phyloP scores from a whole-genome alignment of 2,888 invertebrate species.

The Cylindroiulus punctatus region DNA sequence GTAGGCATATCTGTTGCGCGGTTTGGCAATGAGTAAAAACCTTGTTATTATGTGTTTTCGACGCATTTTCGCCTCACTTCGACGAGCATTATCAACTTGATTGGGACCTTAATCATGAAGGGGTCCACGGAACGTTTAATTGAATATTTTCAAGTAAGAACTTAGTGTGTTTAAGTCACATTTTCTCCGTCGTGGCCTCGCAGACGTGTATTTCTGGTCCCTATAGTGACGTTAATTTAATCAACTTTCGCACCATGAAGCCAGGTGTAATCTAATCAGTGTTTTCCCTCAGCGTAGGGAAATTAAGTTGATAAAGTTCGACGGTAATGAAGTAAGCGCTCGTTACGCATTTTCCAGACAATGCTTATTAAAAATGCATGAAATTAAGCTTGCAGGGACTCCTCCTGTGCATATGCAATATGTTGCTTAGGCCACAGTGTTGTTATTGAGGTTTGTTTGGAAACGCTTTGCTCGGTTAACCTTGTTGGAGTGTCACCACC shows the following conservation, averaged over 20 bases:
- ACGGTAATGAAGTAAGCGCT: conserved; percentile 18
- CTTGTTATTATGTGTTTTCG: background rate
- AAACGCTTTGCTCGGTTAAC: background rate
- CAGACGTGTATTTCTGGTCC: background rate
- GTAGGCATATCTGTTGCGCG: conserved; percentile 18
- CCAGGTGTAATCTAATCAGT: conserved; percentile 18
- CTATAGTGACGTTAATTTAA: conserved; percentile 18
- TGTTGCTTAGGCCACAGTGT: background rate
- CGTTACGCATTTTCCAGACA: conserved; percentile 18
- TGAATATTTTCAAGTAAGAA: background rate
- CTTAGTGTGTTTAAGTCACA: background rate
- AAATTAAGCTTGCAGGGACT: conserved; percentile 9
- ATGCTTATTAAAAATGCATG: conserved; percentile 18
- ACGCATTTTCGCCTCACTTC: background rate
- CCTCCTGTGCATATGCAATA: background rate
- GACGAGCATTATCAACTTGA: background rate
- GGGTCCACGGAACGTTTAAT: background rate
- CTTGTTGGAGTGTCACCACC: background rate
- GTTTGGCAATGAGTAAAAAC: background rate
- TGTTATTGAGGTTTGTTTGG: background rate
- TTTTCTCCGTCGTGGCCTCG: background rate
- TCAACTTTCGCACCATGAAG: conserved; percentile 10
- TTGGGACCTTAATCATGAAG: background rate
- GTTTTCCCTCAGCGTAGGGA: conserved; percentile 8
- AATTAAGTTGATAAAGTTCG: conserved; percentile 18